Conservation (phyloP, 2,888 invertebrate species). For the Cosmia pyralina region DNA sequence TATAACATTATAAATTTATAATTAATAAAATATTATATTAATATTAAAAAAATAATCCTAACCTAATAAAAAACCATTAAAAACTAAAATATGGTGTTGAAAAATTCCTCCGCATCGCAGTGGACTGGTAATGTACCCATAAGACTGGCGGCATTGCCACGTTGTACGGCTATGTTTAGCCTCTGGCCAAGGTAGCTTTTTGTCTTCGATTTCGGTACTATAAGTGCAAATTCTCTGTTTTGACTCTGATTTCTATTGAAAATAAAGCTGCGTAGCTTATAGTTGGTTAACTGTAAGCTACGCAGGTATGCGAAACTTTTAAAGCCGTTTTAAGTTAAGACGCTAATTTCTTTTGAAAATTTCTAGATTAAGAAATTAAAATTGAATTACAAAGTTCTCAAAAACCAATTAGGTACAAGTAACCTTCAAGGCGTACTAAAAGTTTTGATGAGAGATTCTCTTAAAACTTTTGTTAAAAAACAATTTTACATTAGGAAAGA, state of each 20-base stretch:
- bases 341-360: constrained; percentile 58
- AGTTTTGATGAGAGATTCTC: constrained; percentile 70
- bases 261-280: too few species aligned
- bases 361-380: constrained; percentile 66
- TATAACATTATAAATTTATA: too few species aligned
- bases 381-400: constrained; percentile 71
- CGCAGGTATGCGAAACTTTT: constrained; percentile 38
- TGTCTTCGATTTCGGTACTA: background rate
- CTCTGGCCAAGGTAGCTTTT: too few species aligned
- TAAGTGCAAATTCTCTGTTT: background rate
- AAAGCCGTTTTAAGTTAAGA: constrained; percentile 38
- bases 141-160: too few species aligned
- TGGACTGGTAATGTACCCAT: too few species aligned
- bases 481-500: constrained; percentile 54
- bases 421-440: constrained; percentile 69
- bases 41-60: too few species aligned
- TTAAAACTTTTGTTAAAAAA: constrained; percentile 59
- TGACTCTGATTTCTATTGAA: background rate
- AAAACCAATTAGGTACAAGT: constrained; percentile 72
- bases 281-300: constrained; percentile 2
- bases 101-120: too few species aligned
- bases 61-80: too few species aligned
- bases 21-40: too few species aligned
- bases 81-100: too few species aligned
- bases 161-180: too few species aligned